phyloP scores from a whole-genome alignment of 2,797 vertebrate species.

The Pipistrellus kuhlii region DNA sequence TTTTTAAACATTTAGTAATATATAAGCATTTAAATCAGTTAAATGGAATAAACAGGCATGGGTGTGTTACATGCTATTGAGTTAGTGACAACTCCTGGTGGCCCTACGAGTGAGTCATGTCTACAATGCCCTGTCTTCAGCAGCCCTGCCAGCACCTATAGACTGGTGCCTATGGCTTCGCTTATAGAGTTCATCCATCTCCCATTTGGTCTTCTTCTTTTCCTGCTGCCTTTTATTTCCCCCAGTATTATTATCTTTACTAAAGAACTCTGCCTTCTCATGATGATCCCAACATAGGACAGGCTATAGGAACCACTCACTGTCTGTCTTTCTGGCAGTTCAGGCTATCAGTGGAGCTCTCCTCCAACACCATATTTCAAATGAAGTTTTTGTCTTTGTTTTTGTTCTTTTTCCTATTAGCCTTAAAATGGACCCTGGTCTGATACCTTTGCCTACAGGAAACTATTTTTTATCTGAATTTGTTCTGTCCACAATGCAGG shows the following conservation, averaged over 20 bases:
- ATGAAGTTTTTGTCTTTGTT: neutral
- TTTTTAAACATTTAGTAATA: slow-evolving; percentile 45
- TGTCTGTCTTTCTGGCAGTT: neutral
- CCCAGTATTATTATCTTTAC: neutral
- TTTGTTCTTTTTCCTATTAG: neutral
- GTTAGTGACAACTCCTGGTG: no score
- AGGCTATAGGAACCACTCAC: neutral
- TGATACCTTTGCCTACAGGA: neutral
- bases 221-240: neutral
- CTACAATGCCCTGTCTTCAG: no score
- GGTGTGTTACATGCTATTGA: neutral
- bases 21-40: neutral
- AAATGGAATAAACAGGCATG: neutral
- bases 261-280: neutral
- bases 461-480: neutral
- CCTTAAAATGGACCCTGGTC: neutral
- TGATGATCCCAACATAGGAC: neutral
- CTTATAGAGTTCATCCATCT: neutral
- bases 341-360: neutral
- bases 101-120: neutral
- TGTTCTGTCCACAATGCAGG: neutral
- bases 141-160: neutral
- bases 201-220: neutral
- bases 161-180: neutral
- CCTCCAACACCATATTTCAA: neutral